Base-by-base conservation (phyloP, 2,888 invertebrate species). In the Barypeithes pellucidus region DNA sequence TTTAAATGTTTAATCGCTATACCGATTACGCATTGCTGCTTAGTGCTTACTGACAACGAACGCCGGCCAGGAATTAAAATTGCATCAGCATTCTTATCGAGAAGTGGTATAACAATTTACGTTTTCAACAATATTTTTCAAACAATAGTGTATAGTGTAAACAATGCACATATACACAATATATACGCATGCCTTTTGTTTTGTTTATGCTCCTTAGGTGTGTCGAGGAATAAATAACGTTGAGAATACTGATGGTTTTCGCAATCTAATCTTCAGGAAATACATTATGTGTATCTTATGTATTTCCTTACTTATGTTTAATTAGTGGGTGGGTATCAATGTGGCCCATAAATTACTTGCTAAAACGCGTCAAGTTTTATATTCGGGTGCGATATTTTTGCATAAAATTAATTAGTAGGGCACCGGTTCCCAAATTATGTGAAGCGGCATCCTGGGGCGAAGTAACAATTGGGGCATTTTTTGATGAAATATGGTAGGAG, bases 31-130 rank as follows among this genome's bases (percentile, higher is more conserved):
- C 43, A 41, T 57, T 57, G 20, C 29, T 67, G 45, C 43, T 57
- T 57, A n/a, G 18, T 67, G 45, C 43, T 60, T 61, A 54, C 61
- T 39, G 60, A 50, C 68, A 59, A 68, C 18, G 39, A 20, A 33
- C 61, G 68, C 20, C 39, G 60, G 22, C 9, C 20, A 22, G 68
- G 29, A 68, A 68, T 68, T 68, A 68, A 68, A 68, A 60, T 47
- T 68, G 41, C 68, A 60, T 24, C 67, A 54, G 29, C 7, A 39
- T 24, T 67, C 36, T 68, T 68, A 60, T 68, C 61, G 54, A 54
- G 68, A 52, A 68, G 61, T 68, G 68, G 68, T 67, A 68, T 61
- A 68, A 50, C 68, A 68, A 68, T 68, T 68, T 68, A 68, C 68
- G 68, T 68, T 68, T 61, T 43, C 24, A 61, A 68, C 68, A 61